These are phyloP conservation scores for Jaculus jaculus DNA, from an alignment of 2,113 vertebrate species.

Conservation along the genomic window DNA sequence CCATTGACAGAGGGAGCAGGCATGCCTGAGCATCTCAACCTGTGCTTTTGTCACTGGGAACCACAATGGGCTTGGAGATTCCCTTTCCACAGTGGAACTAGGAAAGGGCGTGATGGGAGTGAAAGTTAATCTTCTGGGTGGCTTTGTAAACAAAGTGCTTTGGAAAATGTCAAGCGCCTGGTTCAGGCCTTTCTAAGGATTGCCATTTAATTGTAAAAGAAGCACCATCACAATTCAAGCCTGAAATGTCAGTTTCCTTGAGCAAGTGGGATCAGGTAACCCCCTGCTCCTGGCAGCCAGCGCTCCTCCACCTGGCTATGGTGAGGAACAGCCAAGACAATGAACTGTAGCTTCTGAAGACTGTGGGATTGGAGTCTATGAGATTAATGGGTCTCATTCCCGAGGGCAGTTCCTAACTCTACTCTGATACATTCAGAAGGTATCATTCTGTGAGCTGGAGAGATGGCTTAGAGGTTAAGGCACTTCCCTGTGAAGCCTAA, in stretches of 20 bases:
- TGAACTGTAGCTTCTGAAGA: background rate
- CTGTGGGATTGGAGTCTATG: background rate
- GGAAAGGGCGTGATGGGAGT: background rate
- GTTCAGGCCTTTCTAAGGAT: conserved; percentile 13
- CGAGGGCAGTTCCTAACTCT: background rate
- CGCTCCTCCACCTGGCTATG: background rate
- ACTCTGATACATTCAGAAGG: background rate
- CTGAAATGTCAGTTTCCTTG: conserved; percentile 50
- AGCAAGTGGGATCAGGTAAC: background rate
- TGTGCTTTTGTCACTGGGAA: background rate
- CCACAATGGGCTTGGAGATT: background rate
- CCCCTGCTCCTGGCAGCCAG: background rate
- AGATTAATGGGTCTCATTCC: background rate
- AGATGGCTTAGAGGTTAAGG: no score
- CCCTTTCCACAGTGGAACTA: background rate
- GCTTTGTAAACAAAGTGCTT: conserved; percentile 24
- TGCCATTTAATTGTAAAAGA: conserved; percentile 33
- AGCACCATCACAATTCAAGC: background rate
- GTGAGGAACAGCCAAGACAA: background rate
- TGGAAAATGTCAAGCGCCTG: conserved; percentile 45
- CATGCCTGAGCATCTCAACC: no score
- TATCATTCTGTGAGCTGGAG: background rate
- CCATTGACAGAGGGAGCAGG: background rate
- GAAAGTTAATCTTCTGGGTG: conserved; percentile 24
- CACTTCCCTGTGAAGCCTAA: no score